A percentile compares a stretch with the other conserved stretches of the same genome.
Evolutionary conservation across 1,140 invertebrate genomes (phyloP).

Genomic region (Chymomyza costata): DNA sequence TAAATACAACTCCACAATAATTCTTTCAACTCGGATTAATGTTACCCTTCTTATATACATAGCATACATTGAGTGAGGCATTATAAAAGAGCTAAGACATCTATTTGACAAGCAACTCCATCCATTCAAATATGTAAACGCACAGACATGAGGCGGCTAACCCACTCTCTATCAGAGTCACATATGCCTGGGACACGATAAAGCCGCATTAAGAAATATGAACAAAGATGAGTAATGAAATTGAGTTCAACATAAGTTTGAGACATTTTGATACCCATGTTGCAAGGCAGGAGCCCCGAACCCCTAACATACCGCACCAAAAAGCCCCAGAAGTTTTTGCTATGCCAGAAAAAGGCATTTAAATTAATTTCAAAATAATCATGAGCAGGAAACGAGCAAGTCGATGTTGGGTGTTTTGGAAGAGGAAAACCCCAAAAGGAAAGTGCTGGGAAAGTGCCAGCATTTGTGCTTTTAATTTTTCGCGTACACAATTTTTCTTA

Average conservation of each 20-base stretch:
- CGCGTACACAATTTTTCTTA: constrained; percentile 12
- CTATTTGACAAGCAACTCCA: background rate
- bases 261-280: constrained; percentile 19
- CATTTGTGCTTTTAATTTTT: constrained; percentile 39
- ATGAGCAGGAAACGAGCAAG: constrained; percentile 37
- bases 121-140: no score
- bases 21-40: constrained; percentile 23
- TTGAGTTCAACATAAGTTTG: constrained; percentile 18
- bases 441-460: background rate
- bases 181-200: constrained; percentile 11
- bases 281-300: constrained; percentile 17
- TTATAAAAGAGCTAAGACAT: no score
- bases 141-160: no score
- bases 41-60: no score
- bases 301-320: background rate
- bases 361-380: constrained; percentile 71
- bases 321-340: background rate
- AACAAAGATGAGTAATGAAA: constrained; percentile 31
- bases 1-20: no score
- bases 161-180: background rate
- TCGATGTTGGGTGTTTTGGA: background rate
- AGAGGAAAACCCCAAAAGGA: no score
- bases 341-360: constrained; percentile 34
- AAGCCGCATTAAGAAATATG: constrained; percentile 1
- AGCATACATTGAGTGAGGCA: no score